Conservation (phyloP, 92 coral and sea anemone genomes). For the Palythoa grandiflora region DNA sequence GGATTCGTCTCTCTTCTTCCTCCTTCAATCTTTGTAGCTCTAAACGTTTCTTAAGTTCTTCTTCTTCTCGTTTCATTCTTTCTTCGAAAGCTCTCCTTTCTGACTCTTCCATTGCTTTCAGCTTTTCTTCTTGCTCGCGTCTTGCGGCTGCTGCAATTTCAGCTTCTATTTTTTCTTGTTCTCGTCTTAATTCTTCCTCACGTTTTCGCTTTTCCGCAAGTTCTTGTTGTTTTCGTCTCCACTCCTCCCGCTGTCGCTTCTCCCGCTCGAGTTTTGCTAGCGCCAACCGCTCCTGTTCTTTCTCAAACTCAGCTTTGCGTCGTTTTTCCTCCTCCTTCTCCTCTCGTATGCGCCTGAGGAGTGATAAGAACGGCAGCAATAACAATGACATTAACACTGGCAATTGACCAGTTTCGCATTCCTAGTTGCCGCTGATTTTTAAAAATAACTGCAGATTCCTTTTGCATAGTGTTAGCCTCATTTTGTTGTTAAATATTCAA, state of each 20-base stretch:
- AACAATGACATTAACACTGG: neutral
- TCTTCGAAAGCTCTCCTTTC: slow-evolving; percentile 88
- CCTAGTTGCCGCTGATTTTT: too few species aligned
- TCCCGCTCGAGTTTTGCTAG: slow-evolving; percentile 78
- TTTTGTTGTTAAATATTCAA: too few species aligned
- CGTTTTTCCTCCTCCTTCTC: slow-evolving; percentile 78
- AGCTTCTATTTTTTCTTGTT: slow-evolving; percentile 87
- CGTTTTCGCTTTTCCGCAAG: slow-evolving; percentile 87
- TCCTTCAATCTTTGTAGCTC: slow-evolving; percentile 80
- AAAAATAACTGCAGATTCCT: too few species aligned
- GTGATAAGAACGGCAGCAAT: neutral
- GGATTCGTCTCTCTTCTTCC: slow-evolving; percentile 74
- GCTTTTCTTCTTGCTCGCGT: slow-evolving; percentile 87
- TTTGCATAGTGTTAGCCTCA: too few species aligned
- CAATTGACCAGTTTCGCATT: too few species aligned
- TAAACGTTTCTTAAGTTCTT: slow-evolving; percentile 76
- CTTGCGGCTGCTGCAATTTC: slow-evolving; percentile 87
- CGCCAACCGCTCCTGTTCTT: slow-evolving; percentile 77
- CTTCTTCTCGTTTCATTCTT: slow-evolving; percentile 88
- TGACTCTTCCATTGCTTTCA: slow-evolving; percentile 88
- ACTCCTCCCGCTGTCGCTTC: slow-evolving; percentile 84
- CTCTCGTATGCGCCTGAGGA: slow-evolving; percentile 62
- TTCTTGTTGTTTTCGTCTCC: slow-evolving; percentile 88
- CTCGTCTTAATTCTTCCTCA: slow-evolving; percentile 90
- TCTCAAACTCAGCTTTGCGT: slow-evolving; percentile 82